Evolutionary conservation across 2,797 vertebrate genomes (phyloP).

Genomic region (Chloroceryle inda): DNA sequence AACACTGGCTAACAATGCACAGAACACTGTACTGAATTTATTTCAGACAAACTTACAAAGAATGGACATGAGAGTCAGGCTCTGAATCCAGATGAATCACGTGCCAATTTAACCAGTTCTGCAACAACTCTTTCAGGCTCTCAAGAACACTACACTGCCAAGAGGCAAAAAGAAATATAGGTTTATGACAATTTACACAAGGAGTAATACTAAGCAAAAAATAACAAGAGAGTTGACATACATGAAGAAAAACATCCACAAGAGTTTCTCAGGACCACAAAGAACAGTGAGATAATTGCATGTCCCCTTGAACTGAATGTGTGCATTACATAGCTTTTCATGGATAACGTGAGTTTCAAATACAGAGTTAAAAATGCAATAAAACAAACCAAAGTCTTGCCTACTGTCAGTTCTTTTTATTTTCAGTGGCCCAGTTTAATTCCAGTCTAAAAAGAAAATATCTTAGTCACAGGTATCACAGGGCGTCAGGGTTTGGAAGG

Average conservation of each 20-base stretch:
- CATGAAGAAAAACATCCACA: neutral
- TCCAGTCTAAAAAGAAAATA: neutral
- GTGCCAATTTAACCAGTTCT: conserved; percentile 92
- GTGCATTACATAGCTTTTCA: neutral
- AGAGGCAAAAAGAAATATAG: neutral
- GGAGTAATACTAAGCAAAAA: neutral
- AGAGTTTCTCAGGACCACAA: neutral
- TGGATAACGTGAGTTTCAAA: neutral
- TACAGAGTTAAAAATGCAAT: neutral
- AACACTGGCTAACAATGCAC: neutral
- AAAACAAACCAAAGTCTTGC: neutral
- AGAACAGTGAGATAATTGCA: neutral
- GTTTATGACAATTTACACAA: neutral
- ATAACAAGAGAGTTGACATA: neutral
- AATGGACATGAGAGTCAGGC: neutral
- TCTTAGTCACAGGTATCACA: neutral
- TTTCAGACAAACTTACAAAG: conserved; percentile 73
- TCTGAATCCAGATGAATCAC: conserved; percentile 67
- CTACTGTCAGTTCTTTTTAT: neutral
- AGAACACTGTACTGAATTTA: neutral
- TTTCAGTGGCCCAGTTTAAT: neutral
- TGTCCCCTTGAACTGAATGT: neutral
- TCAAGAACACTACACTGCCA: conserved; percentile 91
- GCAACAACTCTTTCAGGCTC: conserved; percentile 88
- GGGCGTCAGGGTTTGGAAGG: too few relatives aligned